Base-by-base conservation (phyloP, 2,888 invertebrate genomes). In the Mongoloraphidia duomilia region DNA sequence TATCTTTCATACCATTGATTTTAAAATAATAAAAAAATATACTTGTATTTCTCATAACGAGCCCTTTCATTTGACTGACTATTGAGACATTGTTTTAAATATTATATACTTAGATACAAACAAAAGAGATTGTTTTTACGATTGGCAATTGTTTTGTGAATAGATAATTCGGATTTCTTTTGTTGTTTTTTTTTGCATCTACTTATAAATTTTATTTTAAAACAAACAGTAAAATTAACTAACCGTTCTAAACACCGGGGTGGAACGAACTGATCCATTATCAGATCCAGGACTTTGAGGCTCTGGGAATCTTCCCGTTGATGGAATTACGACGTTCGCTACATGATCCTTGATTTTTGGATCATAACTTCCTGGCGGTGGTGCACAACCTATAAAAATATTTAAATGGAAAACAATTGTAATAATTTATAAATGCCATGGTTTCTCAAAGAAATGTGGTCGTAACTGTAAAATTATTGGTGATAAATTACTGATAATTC, bases 311-410 rank as follows among this genome's bases (percentile, higher is more conserved):
- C 67, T 55, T 61, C 65, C 53, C 41, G 57, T 59, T 52, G 64
- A 65, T 41, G 70, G 62, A 48, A 70, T 67, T 14, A 63, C 58
- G n/a, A 60, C 59, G 40, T 66, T 64, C 58, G 66, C 65, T 9
- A 67, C 58, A 55, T 68, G 70, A 14, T 53, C 60, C 43, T 68
- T 68, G 48, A 65, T 62, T 53, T 68, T 68, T 6, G 73, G 68
- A 56, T 74, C 71, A 52, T 74, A 74, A 4, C 70, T 63, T 36
- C 73, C 71, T 37, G 74, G 74, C 33, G 74, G 70, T 36, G 74
- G 74, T 34, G 67, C 70, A 52, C 65, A 65, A 55, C 65, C 74
- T 74, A 53, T 4, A 63, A 59, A 43, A 43, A 47, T 26, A 10
- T 26, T n/a, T 35, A 38, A 17, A 33, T n/a, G 10, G 14, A 11